Conservation (phyloP, 2,113 vertebrate genomes). For the Myocastor coypus region DNA sequence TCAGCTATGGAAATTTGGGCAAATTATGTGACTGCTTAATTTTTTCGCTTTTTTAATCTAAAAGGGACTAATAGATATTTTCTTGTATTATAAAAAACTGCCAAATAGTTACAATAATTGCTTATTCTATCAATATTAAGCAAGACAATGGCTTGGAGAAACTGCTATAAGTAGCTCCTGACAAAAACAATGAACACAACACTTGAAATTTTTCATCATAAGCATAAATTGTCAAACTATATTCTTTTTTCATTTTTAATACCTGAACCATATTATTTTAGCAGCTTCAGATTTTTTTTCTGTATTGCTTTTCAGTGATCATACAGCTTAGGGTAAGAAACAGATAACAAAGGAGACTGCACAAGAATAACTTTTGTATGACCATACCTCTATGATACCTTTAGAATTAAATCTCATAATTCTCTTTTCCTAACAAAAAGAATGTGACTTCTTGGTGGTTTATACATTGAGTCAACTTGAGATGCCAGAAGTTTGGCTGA, state of each 20-base stretch:
- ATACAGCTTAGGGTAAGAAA: background rate
- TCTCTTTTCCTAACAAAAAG: background rate
- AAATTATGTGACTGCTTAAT: background rate
- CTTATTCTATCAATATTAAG: conserved; percentile 29
- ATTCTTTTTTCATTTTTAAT: background rate
- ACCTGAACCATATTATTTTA: conserved; percentile 2
- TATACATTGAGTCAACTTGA: too few relatives aligned
- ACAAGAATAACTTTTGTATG: background rate
- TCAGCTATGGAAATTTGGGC: background rate
- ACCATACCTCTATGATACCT: conserved; percentile 5
- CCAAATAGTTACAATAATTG: background rate
- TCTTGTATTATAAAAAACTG: background rate
- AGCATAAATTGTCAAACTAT: background rate
- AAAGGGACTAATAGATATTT: background rate
- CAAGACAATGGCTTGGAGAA: background rate
- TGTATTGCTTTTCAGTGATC: background rate
- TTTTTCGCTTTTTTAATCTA: background rate
- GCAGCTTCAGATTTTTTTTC: conserved; percentile 18
- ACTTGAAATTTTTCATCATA: background rate
- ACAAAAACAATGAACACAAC: background rate
- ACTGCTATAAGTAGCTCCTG: background rate
- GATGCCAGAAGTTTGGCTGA: too few relatives aligned
- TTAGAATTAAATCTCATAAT: background rate
- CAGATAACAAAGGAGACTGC: background rate
- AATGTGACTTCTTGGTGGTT: background rate